Evolutionary conservation across 2,888 invertebrate genomes (phyloP), one percentile per base, ranked within the genome.

Genomic region (Rhaphigaster nebulosa): DNA sequence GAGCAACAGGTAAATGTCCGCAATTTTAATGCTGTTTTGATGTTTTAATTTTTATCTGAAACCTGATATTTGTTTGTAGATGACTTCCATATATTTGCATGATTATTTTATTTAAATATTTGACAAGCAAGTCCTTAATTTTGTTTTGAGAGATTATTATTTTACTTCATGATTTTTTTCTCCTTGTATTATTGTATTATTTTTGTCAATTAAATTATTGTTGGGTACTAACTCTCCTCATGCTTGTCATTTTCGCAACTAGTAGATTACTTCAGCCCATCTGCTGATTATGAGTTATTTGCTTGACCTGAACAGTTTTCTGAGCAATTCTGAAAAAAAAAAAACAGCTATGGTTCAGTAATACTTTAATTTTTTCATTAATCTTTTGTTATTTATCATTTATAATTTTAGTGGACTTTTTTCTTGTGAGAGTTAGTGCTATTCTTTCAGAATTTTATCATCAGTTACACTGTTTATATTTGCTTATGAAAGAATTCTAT

Each of bases 1-100:
- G 92, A 92, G 91, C 92, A 92, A 92, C 92, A 92, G 92, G 92
- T 92, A 92, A 87, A 41, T 50, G 13, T 20, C 8, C 23, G 87
- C n/a, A 84, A n/a, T 45, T 84, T n/a, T 80, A 76, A 80, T 34
- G 15, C 84, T 80, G 12, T 41, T 23, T 29, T 29, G 15, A 23
- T 65, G 34, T 70, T n/a, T 15, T 65, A 5, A 76, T 76, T 34
- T 76, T 76, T 10, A 20, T 26, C 13, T 38, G 10, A 2, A 23
- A 29, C 4, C 13, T 76, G 2, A 15, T 18, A 0, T 70, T 34
- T 70, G 3, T 34, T 70, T 15, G 12, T 29, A 18, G 34, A 18
- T 34, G 34, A 34, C 15, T 34, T 34, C 34, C 70, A 34, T 70
- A 34, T 18, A 29, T 70, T 4, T 29, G 18, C 34, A 23, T 18